phyloP scores from a whole-genome alignment of 2,888 invertebrate species.

The Micropterix aruncella region DNA sequence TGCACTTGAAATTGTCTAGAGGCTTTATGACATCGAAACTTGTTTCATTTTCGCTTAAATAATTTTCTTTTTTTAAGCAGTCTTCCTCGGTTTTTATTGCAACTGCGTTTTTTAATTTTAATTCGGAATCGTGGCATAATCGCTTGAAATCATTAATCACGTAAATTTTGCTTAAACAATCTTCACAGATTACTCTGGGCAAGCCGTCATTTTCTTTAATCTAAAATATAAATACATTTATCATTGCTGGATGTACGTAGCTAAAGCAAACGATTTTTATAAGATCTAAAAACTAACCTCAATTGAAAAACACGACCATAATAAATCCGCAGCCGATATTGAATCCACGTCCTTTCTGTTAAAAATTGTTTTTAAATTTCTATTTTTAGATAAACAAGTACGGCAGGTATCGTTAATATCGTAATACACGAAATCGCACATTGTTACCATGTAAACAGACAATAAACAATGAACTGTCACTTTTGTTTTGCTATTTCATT shows the following conservation, averaged over 20 bases:
- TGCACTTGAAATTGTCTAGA: slow-evolving; percentile 16
- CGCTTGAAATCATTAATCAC: slow-evolving; percentile 10
- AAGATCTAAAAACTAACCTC: not conserved
- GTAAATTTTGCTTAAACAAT: slow-evolving; percentile 8
- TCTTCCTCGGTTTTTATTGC: not conserved
- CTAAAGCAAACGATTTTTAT: no score
- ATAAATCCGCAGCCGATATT: not conserved
- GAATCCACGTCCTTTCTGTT: not conserved
- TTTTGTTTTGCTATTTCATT: no score
- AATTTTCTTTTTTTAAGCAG: no score
- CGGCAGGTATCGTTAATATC: not conserved
- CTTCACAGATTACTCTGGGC: slow-evolving; percentile 10
- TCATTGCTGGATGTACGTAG: no score
- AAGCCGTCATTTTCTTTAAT: slow-evolving; percentile 13
- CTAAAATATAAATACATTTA: no score
- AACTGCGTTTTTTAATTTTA: slow-evolving; percentile 8
- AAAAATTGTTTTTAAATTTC: slow-evolving; percentile 8
- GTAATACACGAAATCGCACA: no score
- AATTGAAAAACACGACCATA: not conserved
- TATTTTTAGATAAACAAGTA: not conserved
- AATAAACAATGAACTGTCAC: no score
- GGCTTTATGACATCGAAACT: no score
- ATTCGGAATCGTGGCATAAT: slow-evolving; percentile 11
- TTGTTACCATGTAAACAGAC: no score
- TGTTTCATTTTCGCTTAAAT: no score